These are phyloP conservation scores for Anguilla anguilla DNA, from an alignment of 2,797 vertebrate genomes.

Conservation along the genomic window DNA sequence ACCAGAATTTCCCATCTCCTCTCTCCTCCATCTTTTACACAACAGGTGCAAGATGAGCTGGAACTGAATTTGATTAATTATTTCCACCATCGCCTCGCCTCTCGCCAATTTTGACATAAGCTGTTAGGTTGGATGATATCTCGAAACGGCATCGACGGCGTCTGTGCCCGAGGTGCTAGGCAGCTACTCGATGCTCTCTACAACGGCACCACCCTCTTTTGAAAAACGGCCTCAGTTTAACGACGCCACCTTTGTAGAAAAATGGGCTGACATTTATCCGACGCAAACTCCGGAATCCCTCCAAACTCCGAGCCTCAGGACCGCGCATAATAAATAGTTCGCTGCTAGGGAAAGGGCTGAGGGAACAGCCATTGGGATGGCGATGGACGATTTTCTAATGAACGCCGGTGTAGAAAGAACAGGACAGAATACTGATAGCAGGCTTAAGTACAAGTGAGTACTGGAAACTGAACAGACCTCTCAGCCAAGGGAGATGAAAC, in stretches of 20 bases:
- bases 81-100: background rate
- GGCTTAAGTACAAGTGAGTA: background rate
- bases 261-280: background rate
- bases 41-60: constrained; percentile 18
- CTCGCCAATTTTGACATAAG: constrained; percentile 7
- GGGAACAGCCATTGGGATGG: background rate
- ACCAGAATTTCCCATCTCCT: constrained; percentile 9
- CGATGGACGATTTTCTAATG: constrained; percentile 11
- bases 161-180: background rate
- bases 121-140: constrained; percentile 8
- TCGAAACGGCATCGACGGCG: background rate
- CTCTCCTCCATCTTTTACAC: constrained; percentile 9
- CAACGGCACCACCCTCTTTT: background rate
- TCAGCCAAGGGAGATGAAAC: constrained; percentile 11
- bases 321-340: background rate
- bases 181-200: background rate
- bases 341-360: background rate
- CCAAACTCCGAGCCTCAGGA: background rate
- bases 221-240: background rate
- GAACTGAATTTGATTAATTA: background rate
- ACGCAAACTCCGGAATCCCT: background rate
- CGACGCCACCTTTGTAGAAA: background rate
- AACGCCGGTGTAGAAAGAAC: background rate
- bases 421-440: constrained; percentile 10
- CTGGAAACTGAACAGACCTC: constrained; percentile 10